phyloP scores from a whole-genome alignment of 2,797 vertebrate species.

The Lagorchestes hirsutus region DNA sequence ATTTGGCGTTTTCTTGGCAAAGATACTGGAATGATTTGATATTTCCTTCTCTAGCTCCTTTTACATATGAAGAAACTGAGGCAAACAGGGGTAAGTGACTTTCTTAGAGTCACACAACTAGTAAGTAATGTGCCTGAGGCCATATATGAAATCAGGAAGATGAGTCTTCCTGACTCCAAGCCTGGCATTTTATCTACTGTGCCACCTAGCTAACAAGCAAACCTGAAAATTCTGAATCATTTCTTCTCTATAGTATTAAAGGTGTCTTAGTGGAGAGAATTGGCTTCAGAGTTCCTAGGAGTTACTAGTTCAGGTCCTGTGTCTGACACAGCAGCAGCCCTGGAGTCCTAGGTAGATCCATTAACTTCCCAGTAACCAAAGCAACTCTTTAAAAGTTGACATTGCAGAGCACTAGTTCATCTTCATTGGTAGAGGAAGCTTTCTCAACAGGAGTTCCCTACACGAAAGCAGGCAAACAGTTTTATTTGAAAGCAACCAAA shows the following conservation, averaged over 20 bases:
- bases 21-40: not conserved
- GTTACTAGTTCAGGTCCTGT: not conserved
- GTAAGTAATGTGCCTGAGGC: not conserved
- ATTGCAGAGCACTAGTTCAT: not conserved
- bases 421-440: not conserved
- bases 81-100: not conserved
- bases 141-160: not conserved
- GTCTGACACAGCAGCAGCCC: not conserved
- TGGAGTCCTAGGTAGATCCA: not conserved
- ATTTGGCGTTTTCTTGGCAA: not conserved
- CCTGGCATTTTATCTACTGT: not conserved
- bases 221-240: not conserved
- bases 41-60: not conserved
- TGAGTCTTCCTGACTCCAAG: not conserved
- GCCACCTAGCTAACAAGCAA: not conserved
- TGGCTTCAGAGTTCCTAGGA: not conserved
- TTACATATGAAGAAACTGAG: not conserved
- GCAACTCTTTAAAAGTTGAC: not conserved
- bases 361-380: not conserved
- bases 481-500: not conserved
- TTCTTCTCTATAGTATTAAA: not conserved
- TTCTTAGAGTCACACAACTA: not conserved
- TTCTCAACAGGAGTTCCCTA: not conserved
- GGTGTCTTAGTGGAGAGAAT: not conserved
- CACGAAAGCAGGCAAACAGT: not conserved